Base-by-base conservation (phyloP, 2,113 vertebrate species). In the Scomber japonicus region DNA sequence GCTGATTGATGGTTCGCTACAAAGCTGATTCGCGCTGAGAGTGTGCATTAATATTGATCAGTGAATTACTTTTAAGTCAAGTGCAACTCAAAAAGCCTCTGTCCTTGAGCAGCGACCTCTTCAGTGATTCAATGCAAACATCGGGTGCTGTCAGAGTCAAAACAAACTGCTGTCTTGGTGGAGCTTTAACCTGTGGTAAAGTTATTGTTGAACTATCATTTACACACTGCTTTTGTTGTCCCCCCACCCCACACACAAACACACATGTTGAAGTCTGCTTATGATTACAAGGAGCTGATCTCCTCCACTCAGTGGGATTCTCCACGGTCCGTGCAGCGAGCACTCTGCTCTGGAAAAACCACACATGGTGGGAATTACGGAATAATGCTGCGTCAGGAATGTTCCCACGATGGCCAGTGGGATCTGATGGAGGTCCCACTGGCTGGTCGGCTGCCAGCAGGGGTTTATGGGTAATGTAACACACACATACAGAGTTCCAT, bases 341-440 rank as follows among this genome's bases (percentile, higher is more conserved):
- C 62, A 2, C 80, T 66, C 27, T 13, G 35, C 86, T 63, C 53
- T 84, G 86, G 82, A 88, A 78, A 86, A 89, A 59, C 67, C 91
- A 93, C 92, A 93, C 91, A 93, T 93, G 93, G 91, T 91, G 91
- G 88, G 89, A 94, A 94, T 94, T 93, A 94, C 54, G 83, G 90
- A 91, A 94, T 89, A 92, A 84, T 50, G 92, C 91, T 89, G 89
- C 13, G 82, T 93, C 91, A 93, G 93, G 93, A 94, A 94, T 94
- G 90, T 94, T 94, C 93, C 90, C 93, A 94, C 91, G 90, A 89
- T 89, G 93, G 82, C 91, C 86, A 64, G 71, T 40, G 87, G 81
- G 82, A 85, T 83, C 81, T 81, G 66, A 81, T 57, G 72, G 75
- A 69, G 85, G 78, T 88, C 87, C 90, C 77, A 70, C 54, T 71